Percentiles rank a stretch among this genome's conserved stretches.
Conservation (phyloP, 2,797 vertebrate genomes). For the Smutsia gigantea region DNA sequence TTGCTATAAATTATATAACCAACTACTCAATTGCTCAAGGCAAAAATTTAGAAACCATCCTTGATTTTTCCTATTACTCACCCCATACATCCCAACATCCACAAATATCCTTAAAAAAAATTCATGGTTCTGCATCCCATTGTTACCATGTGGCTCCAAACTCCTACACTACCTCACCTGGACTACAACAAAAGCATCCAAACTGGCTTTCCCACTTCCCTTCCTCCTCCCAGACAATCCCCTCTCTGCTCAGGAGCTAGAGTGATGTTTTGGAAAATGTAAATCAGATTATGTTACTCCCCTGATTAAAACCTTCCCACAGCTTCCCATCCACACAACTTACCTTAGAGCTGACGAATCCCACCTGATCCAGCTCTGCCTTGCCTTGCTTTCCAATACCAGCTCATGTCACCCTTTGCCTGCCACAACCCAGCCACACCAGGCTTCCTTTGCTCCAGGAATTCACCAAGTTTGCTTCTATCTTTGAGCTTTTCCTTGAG, state of each 20-base stretch:
- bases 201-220: background rate
- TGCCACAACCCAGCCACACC: background rate
- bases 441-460: background rate
- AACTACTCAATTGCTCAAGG: background rate
- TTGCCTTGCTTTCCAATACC: background rate
- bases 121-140: background rate
- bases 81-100: background rate
- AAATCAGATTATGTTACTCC: background rate
- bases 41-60: conserved; percentile 7
- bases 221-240: background rate
- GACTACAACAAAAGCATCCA: background rate
- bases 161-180: background rate
- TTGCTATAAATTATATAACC: background rate
- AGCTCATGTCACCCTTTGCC: background rate
- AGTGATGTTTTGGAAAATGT: background rate
- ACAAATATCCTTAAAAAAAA: background rate
- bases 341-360: background rate
- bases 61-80: background rate
- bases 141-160: background rate
- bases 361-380: background rate
- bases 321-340: background rate
- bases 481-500: background rate
- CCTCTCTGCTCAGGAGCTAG: background rate
- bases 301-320: background rate
- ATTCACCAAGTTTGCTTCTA: background rate